A percentile compares a stretch with the other conserved stretches of the same genome.
phyloP scores from a whole-genome alignment of 2,888 invertebrate genomes.

The Gnatocerus cornutus region DNA sequence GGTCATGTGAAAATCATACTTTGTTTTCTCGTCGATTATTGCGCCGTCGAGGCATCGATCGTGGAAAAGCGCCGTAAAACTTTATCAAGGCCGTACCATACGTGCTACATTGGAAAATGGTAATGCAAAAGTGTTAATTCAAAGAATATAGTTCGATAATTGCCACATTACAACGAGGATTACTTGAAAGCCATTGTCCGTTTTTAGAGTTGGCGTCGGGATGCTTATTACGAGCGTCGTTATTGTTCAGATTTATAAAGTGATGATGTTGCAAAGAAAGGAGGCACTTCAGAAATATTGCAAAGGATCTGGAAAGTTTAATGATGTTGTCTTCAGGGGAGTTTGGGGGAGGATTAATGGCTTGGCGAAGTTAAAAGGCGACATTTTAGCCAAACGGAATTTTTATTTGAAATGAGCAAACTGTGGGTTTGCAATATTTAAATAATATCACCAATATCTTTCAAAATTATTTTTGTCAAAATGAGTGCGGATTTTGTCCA shows the following conservation, averaged over 20 bases:
- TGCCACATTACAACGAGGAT: neutral
- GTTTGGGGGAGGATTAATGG: constrained; percentile 4
- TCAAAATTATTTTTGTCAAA: no score
- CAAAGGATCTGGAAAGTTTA: constrained; percentile 11
- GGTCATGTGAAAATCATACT: neutral
- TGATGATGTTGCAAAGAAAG: constrained; percentile 1
- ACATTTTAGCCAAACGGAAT: no score
- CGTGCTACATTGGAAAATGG: constrained; percentile 8
- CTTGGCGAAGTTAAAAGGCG: no score
- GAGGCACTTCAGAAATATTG: neutral
- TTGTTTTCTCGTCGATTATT: neutral
- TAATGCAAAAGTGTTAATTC: neutral
- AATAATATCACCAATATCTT: no score
- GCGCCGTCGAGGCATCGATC: neutral
- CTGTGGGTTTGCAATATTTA: no score
- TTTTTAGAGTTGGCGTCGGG: neutral
- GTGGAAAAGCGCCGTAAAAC: neutral
- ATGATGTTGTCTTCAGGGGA: constrained; percentile 5
- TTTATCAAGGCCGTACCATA: constrained; percentile 13
- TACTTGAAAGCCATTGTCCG: neutral
- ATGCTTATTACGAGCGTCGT: constrained; percentile 7
- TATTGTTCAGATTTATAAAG: constrained; percentile 11
- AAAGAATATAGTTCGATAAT: neutral
- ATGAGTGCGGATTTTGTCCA: no score
- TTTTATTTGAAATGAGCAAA: no score